These are phyloP conservation scores for Lutraria rhynchaena DNA, from an alignment of 1,140 invertebrate species.

Conservation along the genomic window DNA sequence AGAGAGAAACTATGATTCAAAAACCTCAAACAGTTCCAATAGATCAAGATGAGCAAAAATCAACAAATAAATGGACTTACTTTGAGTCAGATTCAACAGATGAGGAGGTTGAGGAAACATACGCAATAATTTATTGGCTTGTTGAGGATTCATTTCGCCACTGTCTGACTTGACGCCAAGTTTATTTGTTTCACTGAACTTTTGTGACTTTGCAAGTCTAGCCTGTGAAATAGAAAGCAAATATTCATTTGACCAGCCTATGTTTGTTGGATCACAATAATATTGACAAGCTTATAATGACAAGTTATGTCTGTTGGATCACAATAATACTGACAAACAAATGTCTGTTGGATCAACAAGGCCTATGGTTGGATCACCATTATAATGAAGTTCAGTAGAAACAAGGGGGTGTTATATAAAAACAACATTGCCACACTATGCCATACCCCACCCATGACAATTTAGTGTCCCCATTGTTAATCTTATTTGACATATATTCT, in stretches of 20 bases:
- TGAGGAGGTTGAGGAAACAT: conserved; percentile 56
- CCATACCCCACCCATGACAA: too few species aligned
- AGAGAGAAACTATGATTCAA: too few species aligned
- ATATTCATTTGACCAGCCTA: conserved; percentile 6
- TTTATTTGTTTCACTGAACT: conserved; percentile 21
- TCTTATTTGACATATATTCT: too few species aligned
- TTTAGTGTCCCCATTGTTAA: too few species aligned
- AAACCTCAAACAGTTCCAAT: too few species aligned
- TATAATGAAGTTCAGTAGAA: too few species aligned
- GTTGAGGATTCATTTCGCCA: conserved; percentile 9
- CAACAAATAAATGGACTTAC: conserved; percentile 25
- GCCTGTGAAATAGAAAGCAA: conserved; percentile 21
- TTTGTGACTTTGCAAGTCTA: conserved; percentile 2
- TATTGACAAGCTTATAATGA: conserved; percentile 18
- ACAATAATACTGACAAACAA: not conserved
- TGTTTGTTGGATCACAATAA: conserved; percentile 5
- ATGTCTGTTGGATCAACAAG: not conserved
- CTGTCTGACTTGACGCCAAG: conserved; percentile 3
- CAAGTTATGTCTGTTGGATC: not conserved
- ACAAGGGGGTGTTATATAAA: too few species aligned
- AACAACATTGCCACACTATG: too few species aligned
- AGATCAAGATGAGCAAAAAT: too few species aligned
- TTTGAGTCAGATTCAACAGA: conserved; percentile 29
- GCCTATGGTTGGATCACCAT: not conserved
- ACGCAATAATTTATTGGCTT: conserved; percentile 42